Base-by-base conservation (phyloP, 2,113 vertebrate species). In the Prolemur simus region DNA sequence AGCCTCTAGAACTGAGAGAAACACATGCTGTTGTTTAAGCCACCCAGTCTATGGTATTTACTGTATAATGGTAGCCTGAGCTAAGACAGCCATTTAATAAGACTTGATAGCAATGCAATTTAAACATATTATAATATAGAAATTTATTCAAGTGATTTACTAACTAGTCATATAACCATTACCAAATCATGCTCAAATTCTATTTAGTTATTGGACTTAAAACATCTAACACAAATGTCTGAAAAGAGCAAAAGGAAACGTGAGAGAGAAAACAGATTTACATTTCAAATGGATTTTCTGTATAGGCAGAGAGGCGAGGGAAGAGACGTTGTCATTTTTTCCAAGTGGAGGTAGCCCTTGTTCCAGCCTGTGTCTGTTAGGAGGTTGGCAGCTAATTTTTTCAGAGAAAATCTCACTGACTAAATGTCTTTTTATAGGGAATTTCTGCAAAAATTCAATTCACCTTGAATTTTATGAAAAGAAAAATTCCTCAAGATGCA, bases 401-500 rank as follows among this genome's bases (percentile, higher is more conserved):
- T 87, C 52, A 81, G 42, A 77, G 45, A 80, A 69, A 76, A 54
- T 39, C 47, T 39, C 69, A 93, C 39, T 37, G 66, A 89, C 58
- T 95, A 68, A 42, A 81, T 82, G 37, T 77, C n/a, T 80, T 88
- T 77, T 66, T 42, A 84, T 10, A 83, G 8, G 37, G 11, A 83
- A 73, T 92, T 80, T 69, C 37, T 83, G 87, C 52, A 82, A 92
- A 92, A 95, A 92, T 73, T 73, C 8, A 87, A 82, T 20, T 56
- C 54, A 21, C 54, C 54, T 56, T 21, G 13, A 49, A 56, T 80
- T 80, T 85, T 66, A 66, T 17, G 34, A 86, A 82, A 45, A 47
- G 25, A 60, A 89, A 96, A 73, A 87, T 82, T 91, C 21, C 63
- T 89, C 21, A 89, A 82, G 5, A 78, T 47, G 78, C 0, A 58